These are phyloP conservation scores for Pocota personata DNA, from an alignment of 2,888 invertebrate species.

Conservation along the genomic window DNA sequence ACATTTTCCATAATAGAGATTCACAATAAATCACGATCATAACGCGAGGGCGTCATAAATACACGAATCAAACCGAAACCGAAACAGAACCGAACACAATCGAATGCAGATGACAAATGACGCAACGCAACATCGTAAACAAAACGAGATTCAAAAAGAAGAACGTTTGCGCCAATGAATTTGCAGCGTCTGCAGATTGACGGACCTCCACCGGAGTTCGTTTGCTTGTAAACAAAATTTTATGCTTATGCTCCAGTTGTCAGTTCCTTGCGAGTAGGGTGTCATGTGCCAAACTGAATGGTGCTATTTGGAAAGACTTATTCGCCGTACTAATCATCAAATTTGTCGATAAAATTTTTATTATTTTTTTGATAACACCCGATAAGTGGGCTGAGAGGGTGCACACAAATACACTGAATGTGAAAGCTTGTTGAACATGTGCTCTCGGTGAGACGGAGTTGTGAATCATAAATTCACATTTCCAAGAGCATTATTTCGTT, in stretches of 20 bases:
- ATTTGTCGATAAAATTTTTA: neutral
- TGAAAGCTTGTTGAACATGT: neutral
- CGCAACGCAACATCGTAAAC: neutral
- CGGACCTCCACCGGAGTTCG: neutral
- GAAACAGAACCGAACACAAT: neutral
- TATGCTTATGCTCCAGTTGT: neutral
- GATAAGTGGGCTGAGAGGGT: neutral
- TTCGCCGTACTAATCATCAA: neutral
- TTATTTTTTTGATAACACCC: conserved; percentile 14
- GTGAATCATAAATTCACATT: neutral
- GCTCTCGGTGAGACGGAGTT: neutral
- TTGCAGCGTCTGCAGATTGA: conserved; percentile 6
- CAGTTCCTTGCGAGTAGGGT: neutral
- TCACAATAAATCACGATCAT: neutral
- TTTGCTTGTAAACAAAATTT: conserved; percentile 1
- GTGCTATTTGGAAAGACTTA: neutral
- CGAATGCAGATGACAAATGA: conserved; percentile 13
- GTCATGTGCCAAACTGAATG: neutral
- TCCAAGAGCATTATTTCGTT: neutral
- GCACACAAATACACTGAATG: neutral
- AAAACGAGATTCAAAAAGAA: neutral
- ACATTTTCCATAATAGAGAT: conserved; percentile 76
- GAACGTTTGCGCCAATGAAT: neutral
- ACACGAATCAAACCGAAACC: neutral
- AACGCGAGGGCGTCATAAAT: neutral